A percentile compares a stretch with the other conserved stretches of the same genome.
Conservation (phyloP, 2,113 vertebrate species). For the crab-eating macaque (Macaca fascicularis) region DNA sequence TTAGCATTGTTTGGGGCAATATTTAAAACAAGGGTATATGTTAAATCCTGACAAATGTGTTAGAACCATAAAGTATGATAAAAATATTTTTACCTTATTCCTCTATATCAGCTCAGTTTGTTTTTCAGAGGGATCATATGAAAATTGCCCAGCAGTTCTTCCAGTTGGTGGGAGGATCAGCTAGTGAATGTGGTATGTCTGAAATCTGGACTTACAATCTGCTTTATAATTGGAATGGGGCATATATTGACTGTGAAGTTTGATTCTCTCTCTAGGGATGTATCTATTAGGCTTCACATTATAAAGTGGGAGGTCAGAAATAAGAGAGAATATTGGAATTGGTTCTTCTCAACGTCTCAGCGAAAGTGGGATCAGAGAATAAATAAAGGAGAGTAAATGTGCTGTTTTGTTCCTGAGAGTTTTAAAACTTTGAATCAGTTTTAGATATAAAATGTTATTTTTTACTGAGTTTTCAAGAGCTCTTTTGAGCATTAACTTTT, state of each 20-base stretch:
- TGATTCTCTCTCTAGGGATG: neutral
- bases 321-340: neutral
- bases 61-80: neutral
- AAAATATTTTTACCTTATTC: neutral
- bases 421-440: neutral
- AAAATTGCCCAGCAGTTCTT: conserved; percentile 98
- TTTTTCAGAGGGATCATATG: conserved; percentile 93
- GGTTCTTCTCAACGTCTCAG: neutral
- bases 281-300: neutral
- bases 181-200: conserved; percentile 95
- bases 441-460: neutral
- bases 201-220: neutral
- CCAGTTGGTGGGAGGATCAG: conserved; percentile 96
- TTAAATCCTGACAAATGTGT: conserved; percentile 7
- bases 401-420: neutral
- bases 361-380: neutral
- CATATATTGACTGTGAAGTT: neutral
- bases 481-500: neutral
- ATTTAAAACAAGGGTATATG: conserved; percentile 4
- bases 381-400: neutral
- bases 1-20: neutral
- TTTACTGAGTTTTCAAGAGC: conserved; percentile 15
- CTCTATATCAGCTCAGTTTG: neutral
- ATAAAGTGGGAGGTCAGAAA: neutral
- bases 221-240: neutral